Conservation (phyloP, 2,113 vertebrate genomes). For the Neolamprologus sp. region DNA sequence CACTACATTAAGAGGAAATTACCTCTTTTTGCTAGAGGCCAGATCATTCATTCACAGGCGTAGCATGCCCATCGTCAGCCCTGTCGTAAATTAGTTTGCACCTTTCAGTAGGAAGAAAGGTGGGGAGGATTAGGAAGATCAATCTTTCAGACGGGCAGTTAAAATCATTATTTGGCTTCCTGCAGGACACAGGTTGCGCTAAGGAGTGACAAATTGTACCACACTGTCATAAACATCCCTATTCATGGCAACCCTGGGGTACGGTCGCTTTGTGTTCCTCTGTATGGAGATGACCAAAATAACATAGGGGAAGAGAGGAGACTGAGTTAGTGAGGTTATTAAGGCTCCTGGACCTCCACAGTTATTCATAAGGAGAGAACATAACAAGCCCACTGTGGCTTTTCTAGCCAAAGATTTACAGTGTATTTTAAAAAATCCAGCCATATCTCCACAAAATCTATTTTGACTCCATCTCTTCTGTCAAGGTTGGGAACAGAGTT, state of each 20-base stretch:
- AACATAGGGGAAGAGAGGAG: neutral
- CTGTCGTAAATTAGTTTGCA: conserved; percentile 58
- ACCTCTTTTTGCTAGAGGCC: conserved; percentile 55
- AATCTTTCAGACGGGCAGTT: conserved; percentile 60
- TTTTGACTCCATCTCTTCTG: conserved; percentile 27
- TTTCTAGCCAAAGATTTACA: conserved; percentile 34
- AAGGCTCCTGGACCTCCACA: conserved; percentile 18
- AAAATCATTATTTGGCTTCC: conserved; percentile 70
- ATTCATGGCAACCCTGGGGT: neutral
- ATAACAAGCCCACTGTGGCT: conserved; percentile 34
- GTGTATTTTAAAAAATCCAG: conserved; percentile 12
- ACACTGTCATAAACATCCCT: conserved; percentile 41
- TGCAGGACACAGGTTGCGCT: conserved; percentile 49
- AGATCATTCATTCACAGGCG: conserved; percentile 50
- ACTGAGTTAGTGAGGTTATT: conserved; percentile 35
- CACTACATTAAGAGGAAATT: conserved; percentile 65
- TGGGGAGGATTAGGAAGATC: conserved; percentile 56
- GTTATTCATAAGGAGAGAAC: conserved; percentile 25
- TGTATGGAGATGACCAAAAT: conserved; percentile 8
- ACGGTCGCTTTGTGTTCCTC: neutral
- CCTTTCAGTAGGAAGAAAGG: conserved; percentile 41
- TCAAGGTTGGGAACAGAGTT: conserved; percentile 31
- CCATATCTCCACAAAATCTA: conserved; percentile 33
- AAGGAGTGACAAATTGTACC: conserved; percentile 53
- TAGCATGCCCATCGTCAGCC: conserved; percentile 18